Evolutionary conservation across 2,113 vertebrate genomes (phyloP).

Genomic region (Axis porcinus): DNA sequence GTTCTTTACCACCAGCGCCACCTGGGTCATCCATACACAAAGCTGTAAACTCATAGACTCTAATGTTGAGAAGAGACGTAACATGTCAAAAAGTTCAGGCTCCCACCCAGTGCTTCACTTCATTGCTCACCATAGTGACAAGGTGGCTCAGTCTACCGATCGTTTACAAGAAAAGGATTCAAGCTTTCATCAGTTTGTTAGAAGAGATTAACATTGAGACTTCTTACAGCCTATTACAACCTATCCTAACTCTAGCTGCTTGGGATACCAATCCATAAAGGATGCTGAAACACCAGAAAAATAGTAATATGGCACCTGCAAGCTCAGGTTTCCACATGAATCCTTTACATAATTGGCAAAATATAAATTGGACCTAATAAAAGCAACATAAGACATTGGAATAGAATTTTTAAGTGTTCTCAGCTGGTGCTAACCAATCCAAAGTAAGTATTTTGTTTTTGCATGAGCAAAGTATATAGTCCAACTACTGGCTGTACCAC

Average conservation of each 20-base stretch:
- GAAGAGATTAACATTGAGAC: background rate
- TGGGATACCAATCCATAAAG: background rate
- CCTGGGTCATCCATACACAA: background rate
- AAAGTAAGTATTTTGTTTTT: background rate
- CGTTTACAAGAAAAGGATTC: background rate
- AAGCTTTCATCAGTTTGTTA: background rate
- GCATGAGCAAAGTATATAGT: background rate
- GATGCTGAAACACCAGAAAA: background rate
- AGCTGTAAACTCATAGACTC: background rate
- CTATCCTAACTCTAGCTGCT: background rate
- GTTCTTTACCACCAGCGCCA: background rate
- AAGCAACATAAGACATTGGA: background rate
- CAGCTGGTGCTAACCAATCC: background rate
- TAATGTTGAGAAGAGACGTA: background rate
- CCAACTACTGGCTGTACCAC: background rate
- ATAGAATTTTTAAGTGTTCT: constrained; percentile 15
- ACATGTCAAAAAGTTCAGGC: background rate
- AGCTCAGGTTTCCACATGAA: background rate
- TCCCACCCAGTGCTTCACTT: background rate
- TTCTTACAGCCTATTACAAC: background rate
- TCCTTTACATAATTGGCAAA: background rate
- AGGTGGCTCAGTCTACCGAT: background rate
- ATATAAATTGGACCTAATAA: background rate
- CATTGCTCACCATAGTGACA: background rate
- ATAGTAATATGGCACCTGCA: background rate